phyloP scores from a whole-genome alignment of 2,797 vertebrate genomes.

The Gymnothorax reevesii region DNA sequence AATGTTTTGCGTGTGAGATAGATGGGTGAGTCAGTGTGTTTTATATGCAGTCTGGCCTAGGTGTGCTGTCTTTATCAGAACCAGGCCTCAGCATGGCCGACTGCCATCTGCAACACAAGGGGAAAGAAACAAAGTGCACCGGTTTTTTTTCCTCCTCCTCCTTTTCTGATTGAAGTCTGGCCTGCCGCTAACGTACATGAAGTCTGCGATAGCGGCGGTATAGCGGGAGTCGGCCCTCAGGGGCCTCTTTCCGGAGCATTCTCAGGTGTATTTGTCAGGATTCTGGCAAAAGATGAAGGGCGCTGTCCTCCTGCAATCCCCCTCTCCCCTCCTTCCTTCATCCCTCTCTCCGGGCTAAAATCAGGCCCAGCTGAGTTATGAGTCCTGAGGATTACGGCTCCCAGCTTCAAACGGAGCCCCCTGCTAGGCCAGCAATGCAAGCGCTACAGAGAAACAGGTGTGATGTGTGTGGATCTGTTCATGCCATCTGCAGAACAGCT shows the following conservation, averaged over 20 bases:
- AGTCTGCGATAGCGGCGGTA: neutral
- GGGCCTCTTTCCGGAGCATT: neutral
- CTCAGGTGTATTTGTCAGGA: neutral
- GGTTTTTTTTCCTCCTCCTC: neutral
- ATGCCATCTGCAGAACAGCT: neutral
- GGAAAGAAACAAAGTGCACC: neutral
- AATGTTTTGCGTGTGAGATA: slow-evolving; percentile 2
- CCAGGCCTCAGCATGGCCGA: neutral
- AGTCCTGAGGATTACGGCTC: neutral
- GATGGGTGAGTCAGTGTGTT: slow-evolving; percentile 15
- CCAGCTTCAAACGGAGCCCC: neutral
- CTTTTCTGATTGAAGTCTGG: neutral
- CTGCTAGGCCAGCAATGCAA: neutral
- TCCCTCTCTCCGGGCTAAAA: neutral
- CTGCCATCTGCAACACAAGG: slow-evolving; percentile 3
- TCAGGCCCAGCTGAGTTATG: neutral
- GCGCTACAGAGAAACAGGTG: neutral
- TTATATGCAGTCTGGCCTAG: slow-evolving; percentile 18
- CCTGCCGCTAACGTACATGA: neutral
- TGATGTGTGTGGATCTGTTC: neutral
- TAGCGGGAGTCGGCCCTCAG: neutral
- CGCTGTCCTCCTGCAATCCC: neutral
- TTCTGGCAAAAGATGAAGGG: neutral
- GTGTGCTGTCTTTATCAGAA: neutral
- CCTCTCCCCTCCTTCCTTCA: neutral